Evolutionary conservation across 2,888 invertebrate genomes (phyloP), one percentile per base, ranked within the genome.

Genomic region (Tholera decimalis): DNA sequence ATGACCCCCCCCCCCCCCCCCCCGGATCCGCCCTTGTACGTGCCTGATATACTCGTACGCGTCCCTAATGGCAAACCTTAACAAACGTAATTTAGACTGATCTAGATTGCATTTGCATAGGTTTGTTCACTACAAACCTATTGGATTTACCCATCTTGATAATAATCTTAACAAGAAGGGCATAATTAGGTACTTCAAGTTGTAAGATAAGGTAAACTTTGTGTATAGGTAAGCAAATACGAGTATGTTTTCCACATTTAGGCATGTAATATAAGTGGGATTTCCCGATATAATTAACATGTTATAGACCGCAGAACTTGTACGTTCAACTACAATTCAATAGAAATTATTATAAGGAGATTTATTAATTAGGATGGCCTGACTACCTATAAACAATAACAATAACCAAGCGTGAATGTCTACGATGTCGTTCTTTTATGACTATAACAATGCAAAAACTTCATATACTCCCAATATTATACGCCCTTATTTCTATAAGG

Each of bases 61-160:
- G n/a, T n/a, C n/a, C n/a, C n/a, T n/a, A n/a, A n/a, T n/a, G n/a
- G n/a, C n/a, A n/a, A n/a, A n/a, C n/a, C n/a, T n/a, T n/a, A n/a
- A n/a, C n/a, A n/a, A n/a, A n/a, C n/a, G n/a, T n/a, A n/a, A n/a
- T n/a, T n/a, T n/a, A n/a, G n/a, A n/a, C n/a, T n/a, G n/a, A n/a
- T n/a, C n/a, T 11, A 2, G 2, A 37, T 37, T 13, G n/a, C 11
- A 37, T 28, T 35, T 3, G n/a, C 9, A 3, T 3, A 49, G 18
- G 20, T 39, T 22, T 20, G 9, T 33, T 51, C 9, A 24, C 35
- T 44, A 30, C 1, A 9, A 37, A 46, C 24, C 11, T n/a, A 39
- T 46, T n/a, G 37, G 46, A 33, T 18, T 69, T 58, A 58, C 69
- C 39, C 33, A 47, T 39, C 13, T 56, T 55, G 13, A 37, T 44